Percentiles rank a stretch among this genome's conserved stretches.
These are phyloP conservation scores for Pseudomyrmex cubaensis DNA, from an alignment of 1,140 invertebrate genomes.

Conservation along the genomic window DNA sequence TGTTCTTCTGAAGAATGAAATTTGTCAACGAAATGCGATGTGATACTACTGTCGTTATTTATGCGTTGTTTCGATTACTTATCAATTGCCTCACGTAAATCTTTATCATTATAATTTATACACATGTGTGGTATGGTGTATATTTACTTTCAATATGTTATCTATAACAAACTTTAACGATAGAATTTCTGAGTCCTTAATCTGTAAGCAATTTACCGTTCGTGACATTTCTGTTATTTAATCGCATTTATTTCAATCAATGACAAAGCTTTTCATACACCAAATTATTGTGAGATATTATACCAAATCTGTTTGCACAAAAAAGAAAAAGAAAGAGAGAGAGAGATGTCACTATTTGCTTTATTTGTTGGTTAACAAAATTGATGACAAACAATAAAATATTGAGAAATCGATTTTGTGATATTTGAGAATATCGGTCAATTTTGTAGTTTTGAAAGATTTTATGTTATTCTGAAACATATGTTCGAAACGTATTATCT, in stretches of 20 bases:
- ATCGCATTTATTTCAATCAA: conserved; percentile 52
- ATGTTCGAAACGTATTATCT: neutral
- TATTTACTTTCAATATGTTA: conserved; percentile 14
- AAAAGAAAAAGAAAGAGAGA: neutral
- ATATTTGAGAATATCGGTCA: too few species aligned
- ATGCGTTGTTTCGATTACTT: too few species aligned
- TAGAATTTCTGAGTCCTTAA: conserved; percentile 43
- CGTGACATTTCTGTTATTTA: conserved; percentile 50
- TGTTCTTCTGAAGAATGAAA: too few species aligned
- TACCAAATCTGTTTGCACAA: neutral
- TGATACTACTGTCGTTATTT: too few species aligned
- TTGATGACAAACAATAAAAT: neutral
- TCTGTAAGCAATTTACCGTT: conserved; percentile 42
- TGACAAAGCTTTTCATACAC: neutral
- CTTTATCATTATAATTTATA: too few species aligned
- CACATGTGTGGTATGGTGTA: neutral
- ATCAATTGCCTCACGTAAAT: too few species aligned
- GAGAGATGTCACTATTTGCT: neutral
- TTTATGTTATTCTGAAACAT: neutral
- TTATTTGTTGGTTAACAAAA: neutral
- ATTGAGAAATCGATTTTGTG: neutral
- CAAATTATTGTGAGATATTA: neutral
- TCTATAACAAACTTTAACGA: neutral
- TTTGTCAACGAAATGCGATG: too few species aligned
- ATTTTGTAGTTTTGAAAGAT: too few species aligned